Conservation (phyloP, 2,888 invertebrate genomes). For the Dolomedes plantarius region DNA sequence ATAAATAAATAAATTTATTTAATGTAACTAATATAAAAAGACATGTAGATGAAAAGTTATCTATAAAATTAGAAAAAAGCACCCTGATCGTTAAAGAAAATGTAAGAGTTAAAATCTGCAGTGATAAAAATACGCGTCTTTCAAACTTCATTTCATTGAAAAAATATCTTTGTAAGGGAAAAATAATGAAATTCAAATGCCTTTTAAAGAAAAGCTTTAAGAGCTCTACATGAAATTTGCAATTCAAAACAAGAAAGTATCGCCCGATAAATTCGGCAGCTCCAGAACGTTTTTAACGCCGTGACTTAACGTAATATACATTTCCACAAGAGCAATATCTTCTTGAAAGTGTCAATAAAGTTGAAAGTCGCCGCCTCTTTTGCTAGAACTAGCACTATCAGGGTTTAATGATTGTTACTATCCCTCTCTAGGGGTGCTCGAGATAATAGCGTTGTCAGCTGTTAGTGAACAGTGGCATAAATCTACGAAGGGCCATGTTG, state of each 20-base stretch:
- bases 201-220: neutral
- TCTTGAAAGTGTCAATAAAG: constrained; percentile 59
- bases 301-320: constrained; percentile 19
- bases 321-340: constrained; percentile 38
- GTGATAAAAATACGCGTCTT: neutral
- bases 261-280: neutral
- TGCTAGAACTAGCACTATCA: constrained; percentile 36
- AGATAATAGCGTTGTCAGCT: constrained; percentile 62
- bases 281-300: neutral
- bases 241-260: constrained; percentile 2
- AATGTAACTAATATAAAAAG: too few species aligned
- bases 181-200: constrained; percentile 7
- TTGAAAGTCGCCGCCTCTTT: constrained; percentile 57
- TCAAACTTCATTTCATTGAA: neutral
- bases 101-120: too few species aligned
- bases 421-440: constrained; percentile 36
- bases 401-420: constrained; percentile 48
- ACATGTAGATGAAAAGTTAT: too few species aligned
- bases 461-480: constrained; percentile 53
- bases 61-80: too few species aligned
- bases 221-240: constrained; percentile 1
- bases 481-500: constrained; percentile 38
- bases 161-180: neutral
- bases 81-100: too few species aligned
- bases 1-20: too few species aligned